phyloP scores from a whole-genome alignment of 2,888 invertebrate genomes.

The Aphrophora alni region DNA sequence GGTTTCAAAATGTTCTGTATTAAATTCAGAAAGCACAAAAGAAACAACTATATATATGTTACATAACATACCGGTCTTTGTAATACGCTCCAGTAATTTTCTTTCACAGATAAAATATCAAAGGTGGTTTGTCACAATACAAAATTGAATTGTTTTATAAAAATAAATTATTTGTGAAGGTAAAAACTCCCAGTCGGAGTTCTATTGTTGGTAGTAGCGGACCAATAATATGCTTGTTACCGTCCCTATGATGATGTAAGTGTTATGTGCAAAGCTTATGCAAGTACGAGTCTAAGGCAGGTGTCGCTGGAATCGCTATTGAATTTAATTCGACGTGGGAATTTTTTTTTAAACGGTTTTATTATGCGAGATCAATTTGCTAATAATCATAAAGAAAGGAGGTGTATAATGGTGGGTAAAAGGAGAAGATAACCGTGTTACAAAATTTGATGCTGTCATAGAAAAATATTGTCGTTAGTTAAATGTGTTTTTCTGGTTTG shows the following conservation, averaged over 20 bases:
- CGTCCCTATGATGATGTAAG: background rate
- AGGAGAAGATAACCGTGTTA: no score
- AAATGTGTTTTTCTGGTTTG: no score
- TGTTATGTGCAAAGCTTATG: background rate
- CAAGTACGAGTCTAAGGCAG: background rate
- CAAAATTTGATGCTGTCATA: no score
- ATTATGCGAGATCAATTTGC: no score
- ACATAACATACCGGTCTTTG: background rate
- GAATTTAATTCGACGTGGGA: background rate
- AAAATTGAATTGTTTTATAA: background rate
- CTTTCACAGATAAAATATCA: background rate
- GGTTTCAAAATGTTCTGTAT: background rate
- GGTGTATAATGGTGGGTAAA: no score
- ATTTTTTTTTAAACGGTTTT: no score
- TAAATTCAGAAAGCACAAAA: background rate
- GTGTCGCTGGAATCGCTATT: background rate
- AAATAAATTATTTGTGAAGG: background rate
- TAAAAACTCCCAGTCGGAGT: background rate
- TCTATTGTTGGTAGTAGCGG: background rate
- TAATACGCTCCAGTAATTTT: no score
- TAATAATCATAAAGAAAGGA: no score
- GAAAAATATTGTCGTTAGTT: no score
- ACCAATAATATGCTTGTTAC: background rate
- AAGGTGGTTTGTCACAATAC: background rate
- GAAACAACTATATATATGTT: background rate